These are phyloP conservation scores for Sminthurinus aureus DNA, from an alignment of 2,888 invertebrate species.

Conservation along the genomic window DNA sequence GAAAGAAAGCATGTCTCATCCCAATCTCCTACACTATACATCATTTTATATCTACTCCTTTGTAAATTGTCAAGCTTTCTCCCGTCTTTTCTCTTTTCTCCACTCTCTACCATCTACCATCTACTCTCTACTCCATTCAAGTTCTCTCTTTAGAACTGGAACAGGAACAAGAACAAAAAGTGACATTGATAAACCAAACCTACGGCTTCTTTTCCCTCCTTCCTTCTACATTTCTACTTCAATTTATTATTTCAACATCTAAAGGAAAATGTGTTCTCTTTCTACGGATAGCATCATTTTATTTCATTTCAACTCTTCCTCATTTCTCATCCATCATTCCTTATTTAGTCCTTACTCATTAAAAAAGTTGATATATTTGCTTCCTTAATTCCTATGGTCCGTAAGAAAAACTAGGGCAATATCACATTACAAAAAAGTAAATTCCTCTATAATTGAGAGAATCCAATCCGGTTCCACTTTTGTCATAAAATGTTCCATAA, in stretches of 20 bases:
- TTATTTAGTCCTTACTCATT: too few species aligned
- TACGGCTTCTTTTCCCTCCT: not conserved
- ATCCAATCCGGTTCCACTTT: too few species aligned
- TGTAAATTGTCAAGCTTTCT: not conserved
- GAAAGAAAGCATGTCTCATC: not conserved
- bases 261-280: not conserved
- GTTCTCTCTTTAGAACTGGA: too few species aligned
- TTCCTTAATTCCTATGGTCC: too few species aligned
- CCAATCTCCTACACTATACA: not conserved
- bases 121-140: too few species aligned
- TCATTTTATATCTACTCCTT: slow-evolving; percentile 10
- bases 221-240: not conserved
- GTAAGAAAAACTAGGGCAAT: too few species aligned
- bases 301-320: not conserved
- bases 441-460: too few species aligned
- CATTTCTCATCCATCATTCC: not conserved
- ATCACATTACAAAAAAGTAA: too few species aligned
- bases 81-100: not conserved
- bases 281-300: not conserved
- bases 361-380: too few species aligned
- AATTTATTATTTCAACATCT: not conserved
- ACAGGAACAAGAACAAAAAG: too few species aligned
- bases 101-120: not conserved
- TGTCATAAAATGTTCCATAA: too few species aligned
- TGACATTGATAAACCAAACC: too few species aligned